These are phyloP conservation scores for Sebastes steindachneri DNA, from an alignment of 2,797 vertebrate species.

Conservation along the genomic window DNA sequence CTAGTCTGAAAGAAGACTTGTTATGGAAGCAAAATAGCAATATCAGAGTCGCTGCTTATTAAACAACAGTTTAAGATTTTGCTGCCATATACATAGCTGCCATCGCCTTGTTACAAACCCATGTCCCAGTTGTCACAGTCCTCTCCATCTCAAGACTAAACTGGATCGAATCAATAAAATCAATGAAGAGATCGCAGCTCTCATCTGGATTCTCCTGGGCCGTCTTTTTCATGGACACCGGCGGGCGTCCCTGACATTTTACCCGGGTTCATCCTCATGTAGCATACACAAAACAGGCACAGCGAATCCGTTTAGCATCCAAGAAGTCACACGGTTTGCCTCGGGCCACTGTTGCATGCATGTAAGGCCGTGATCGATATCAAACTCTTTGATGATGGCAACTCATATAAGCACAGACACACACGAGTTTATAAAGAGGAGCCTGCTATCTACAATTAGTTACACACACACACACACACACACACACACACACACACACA, in stretches of 20 bases:
- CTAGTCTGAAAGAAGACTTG: background rate
- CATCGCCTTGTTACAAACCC: background rate
- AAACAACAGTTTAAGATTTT: background rate
- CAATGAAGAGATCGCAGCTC: background rate
- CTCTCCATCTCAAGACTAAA: background rate
- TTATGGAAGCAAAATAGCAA: background rate
- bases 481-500: background rate
- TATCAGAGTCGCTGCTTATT: background rate
- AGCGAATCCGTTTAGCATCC: conserved; percentile 31
- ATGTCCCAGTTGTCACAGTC: background rate
- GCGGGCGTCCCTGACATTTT: background rate
- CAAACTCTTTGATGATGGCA: conserved; percentile 44
- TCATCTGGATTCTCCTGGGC: background rate
- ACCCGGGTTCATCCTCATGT: background rate
- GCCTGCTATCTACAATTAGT: background rate
- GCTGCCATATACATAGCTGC: background rate
- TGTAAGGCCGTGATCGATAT: conserved; percentile 21
- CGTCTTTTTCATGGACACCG: background rate
- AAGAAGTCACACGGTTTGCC: conserved; percentile 17
- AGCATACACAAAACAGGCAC: background rate
- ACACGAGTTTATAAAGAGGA: background rate
- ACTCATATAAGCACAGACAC: background rate
- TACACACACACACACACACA: background rate
- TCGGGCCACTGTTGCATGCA: background rate
- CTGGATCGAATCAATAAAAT: background rate